Percentiles rank a stretch among this genome's conserved stretches.
Conservation (phyloP, 2,113 vertebrate species). For the Trematomus loennbergii region DNA sequence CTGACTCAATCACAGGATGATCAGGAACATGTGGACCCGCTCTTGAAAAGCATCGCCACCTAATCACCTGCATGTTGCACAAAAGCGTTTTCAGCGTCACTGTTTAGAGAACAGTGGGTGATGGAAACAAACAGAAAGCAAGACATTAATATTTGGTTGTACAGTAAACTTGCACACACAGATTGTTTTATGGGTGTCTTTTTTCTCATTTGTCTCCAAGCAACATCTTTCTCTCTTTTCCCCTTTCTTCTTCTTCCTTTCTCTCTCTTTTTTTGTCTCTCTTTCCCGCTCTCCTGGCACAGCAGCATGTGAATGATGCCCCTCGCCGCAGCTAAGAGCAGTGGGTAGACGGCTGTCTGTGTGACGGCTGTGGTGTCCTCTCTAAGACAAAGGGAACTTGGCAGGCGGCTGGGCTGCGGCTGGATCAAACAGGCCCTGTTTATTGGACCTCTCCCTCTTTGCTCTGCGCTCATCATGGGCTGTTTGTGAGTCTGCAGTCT, state of each 20-base stretch:
- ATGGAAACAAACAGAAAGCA: constrained; percentile 49
- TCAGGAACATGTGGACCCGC: constrained; percentile 67
- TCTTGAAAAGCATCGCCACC: constrained; percentile 41
- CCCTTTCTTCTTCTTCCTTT: neutral
- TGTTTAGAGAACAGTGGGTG: constrained; percentile 46
- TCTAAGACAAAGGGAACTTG: constrained; percentile 82
- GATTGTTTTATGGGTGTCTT: constrained; percentile 6
- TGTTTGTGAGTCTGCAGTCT: constrained; percentile 65
- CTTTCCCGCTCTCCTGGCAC: constrained; percentile 55
- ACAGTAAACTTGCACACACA: constrained; percentile 26
- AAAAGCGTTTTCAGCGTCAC: constrained; percentile 25
- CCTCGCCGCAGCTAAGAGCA: constrained; percentile 69
- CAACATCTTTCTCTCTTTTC: neutral
- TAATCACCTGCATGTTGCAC: constrained; percentile 70
- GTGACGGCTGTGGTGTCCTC: constrained; percentile 76
- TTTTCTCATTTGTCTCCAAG: constrained; percentile 4
- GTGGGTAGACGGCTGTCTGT: constrained; percentile 75
- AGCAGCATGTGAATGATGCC: constrained; percentile 72
- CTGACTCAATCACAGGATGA: constrained; percentile 54
- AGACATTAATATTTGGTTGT: constrained; percentile 30
- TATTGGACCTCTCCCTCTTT: constrained; percentile 77
- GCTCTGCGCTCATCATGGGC: constrained; percentile 64
- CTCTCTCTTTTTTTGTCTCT: neutral
- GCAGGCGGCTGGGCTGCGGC: constrained; percentile 74
- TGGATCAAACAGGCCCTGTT: constrained; percentile 80